Evolutionary conservation across 1,140 invertebrate species (phyloP), one percentile per base, ranked within the genome.

Genomic region (Laodelphax striatellus): DNA sequence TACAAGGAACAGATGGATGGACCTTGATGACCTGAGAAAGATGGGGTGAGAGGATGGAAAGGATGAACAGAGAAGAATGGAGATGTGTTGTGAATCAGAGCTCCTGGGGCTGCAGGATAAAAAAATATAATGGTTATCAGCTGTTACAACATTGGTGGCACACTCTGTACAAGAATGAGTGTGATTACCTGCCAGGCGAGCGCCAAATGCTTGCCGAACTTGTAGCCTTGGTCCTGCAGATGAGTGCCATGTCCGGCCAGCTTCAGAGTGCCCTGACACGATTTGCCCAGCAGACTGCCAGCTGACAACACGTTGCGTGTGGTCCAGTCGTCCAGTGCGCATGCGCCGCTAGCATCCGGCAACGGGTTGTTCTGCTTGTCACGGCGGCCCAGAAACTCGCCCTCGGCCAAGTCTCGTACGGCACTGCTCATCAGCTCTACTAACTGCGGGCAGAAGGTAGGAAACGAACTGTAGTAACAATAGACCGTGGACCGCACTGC

Each of bases 141-240:
- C n/a, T n/a, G n/a, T n/a, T n/a, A n/a, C n/a, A n/a, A n/a, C n/a
- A n/a, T n/a, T n/a, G n/a, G n/a, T n/a, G n/a, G n/a, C n/a, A n/a
- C n/a, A n/a, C n/a, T n/a, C n/a, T n/a, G n/a, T n/a, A n/a, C n/a
- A n/a, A n/a, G n/a, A n/a, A n/a, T n/a, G n/a, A n/a, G n/a, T n/a
- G n/a, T n/a, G 66, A 80, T 80, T n/a, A 92, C 92, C 75, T 96
- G 92, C 84, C 90, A 93, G 38, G 90, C 90, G 28, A 94, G 76
- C 0, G 90, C 90, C 52, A 96, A 76, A 76, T 95, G 88, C 71
- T 90, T 88, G n/a, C 93, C 94, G 81, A 96, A 95, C 44, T 87
- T 79, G 71, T 88, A 92, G 0, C 89, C 93, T 69, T 86, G 69
- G 44, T 74, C 58, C 57, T 71, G 70, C 11, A 72, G 44, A 16